phyloP scores from a whole-genome alignment of 2,113 vertebrate genomes.

The Burhinus bistriatus region DNA sequence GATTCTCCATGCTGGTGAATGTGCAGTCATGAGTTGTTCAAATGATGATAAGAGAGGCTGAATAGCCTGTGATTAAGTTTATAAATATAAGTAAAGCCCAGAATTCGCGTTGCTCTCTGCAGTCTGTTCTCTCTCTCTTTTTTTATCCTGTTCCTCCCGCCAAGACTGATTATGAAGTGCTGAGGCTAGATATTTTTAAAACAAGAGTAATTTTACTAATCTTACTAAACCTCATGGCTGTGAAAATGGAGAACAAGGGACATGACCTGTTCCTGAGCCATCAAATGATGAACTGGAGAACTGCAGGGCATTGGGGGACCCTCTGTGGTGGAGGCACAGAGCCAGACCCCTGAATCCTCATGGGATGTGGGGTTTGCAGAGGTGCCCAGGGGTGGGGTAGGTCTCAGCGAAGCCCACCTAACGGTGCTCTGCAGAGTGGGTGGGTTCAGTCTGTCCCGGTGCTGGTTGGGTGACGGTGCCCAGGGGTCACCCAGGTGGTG shows the following conservation, averaged over 20 bases:
- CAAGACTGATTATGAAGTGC: not conserved
- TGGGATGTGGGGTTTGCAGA: not conserved
- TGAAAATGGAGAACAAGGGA: not conserved
- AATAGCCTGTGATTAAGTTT: not conserved
- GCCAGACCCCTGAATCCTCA: accelerated
- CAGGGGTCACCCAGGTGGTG: not conserved
- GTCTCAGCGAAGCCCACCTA: accelerated
- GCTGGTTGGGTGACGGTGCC: accelerated
- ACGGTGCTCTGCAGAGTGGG: accelerated
- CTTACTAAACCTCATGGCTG: not conserved
- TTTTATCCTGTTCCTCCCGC: not conserved
- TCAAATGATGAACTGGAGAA: not conserved
- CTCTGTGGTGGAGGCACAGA: not conserved
- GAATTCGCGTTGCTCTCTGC: not conserved
- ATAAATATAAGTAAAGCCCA: not conserved
- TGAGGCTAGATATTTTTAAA: not conserved
- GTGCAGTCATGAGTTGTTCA: not conserved
- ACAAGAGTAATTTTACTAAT: not conserved
- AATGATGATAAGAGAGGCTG: not conserved
- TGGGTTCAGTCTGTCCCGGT: accelerated
- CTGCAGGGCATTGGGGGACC: accelerated
- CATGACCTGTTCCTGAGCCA: not conserved
- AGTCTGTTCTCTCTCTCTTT: not conserved
- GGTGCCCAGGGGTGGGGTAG: not conserved
- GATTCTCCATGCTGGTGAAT: not conserved